phyloP scores from a whole-genome alignment of 2,797 vertebrate genomes.

The Aphelocoma californica region DNA sequence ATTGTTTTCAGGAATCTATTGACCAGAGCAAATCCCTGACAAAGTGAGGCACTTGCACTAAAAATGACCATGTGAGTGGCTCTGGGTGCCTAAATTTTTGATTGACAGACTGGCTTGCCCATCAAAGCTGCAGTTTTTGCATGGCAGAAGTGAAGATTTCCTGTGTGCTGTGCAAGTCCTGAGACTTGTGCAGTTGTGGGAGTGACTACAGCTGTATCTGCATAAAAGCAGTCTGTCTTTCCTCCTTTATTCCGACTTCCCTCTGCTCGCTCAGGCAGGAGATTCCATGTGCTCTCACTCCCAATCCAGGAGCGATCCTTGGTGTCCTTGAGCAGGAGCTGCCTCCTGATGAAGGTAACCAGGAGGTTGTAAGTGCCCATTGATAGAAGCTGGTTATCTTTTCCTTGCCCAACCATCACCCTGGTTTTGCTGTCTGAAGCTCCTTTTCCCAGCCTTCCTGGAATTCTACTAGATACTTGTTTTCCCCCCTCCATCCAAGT shows the following conservation, averaged over 20 bases:
- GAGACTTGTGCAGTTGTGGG: not conserved
- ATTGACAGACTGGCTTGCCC: not conserved
- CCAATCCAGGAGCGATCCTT: not conserved
- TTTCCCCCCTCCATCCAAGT: fast-evolving
- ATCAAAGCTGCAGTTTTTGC: not conserved
- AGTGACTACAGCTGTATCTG: slow-evolving; percentile 30
- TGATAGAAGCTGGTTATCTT: not conserved
- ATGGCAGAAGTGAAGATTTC: not conserved
- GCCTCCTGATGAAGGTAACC: not conserved
- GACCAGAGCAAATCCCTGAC: not conserved
- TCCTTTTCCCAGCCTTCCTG: not conserved
- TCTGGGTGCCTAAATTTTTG: not conserved
- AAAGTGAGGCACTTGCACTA: not conserved
- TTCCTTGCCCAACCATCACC: not conserved
- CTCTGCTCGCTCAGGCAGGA: not conserved
- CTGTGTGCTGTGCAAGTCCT: not conserved
- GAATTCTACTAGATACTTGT: not conserved
- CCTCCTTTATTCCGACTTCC: not conserved
- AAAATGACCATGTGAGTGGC: not conserved
- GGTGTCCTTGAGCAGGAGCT: not conserved
- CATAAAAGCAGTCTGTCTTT: not conserved
- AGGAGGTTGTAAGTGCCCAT: not conserved
- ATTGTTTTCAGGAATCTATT: not conserved
- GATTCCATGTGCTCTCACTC: not conserved
- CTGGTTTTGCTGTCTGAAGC: not conserved